Base-by-base conservation (phyloP, 2,797 vertebrate genomes). In the Micropoecilia bifurca region DNA sequence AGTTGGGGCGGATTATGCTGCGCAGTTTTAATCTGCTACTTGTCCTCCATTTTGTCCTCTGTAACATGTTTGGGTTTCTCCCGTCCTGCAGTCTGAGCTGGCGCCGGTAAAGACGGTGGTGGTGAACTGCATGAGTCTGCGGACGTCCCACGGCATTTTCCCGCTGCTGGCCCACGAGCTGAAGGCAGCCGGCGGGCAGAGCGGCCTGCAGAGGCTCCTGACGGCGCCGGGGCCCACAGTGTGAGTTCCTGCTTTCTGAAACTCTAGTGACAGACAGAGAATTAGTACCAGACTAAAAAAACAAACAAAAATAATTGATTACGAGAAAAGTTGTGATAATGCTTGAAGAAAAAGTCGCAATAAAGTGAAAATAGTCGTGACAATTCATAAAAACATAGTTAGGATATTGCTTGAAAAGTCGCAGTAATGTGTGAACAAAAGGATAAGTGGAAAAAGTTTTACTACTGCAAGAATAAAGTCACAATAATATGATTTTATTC, bases 61-160 rank as follows among this genome's bases (percentile, higher is more conserved):
- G 18, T 33, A 33, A n/a, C 6, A 2, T 3, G 22, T 59, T 25
- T 0, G 53, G 45, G 43, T 76, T 48, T 4, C 6, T 33, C 7
- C 80, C 2, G 0, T 45, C 16, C 0, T 0, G 0, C 61, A 99
- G 98, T 92, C 93, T 0, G 92, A 97, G 73, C 87, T 98, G 43
- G 73, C 93, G 0, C 33, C 86, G 0, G 95, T 96, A 45, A 93
- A 93, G 89, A 96, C 87, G 0, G 85, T 98, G 73, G 46, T 97
- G 89, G 95, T 99, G 83, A 99, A 99, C 95, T 99, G 98, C 83
- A 99, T 99, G 98, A 95, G 95, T 1, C 93, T 99, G 83, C 93
- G 96, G 68, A 97, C 87, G 85, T 97, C 98, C 0, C 96, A 97
- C 18, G 89, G 95, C 2, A 80, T 99, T 53, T 99, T 99, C 91